Conservation (phyloP, 2,113 vertebrate genomes). For the Chaetodon auriga region DNA sequence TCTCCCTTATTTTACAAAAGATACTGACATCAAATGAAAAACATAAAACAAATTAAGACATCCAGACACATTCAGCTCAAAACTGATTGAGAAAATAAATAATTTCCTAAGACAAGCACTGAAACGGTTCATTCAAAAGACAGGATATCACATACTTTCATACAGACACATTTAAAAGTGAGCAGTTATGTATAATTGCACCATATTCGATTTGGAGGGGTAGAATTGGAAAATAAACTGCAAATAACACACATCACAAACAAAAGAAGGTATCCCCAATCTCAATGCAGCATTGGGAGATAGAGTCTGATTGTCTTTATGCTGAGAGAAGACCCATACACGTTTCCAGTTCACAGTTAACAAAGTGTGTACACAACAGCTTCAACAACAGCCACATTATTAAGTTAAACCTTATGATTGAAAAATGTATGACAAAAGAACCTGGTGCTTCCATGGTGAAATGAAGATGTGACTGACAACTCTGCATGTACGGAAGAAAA, state of each 20-base stretch:
- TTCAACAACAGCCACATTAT: constrained; percentile 26
- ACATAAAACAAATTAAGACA: constrained; percentile 45
- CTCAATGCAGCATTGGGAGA: constrained; percentile 29
- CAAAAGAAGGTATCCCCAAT: constrained; percentile 3
- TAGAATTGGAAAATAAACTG: constrained; percentile 19
- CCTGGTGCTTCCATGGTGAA: background rate
- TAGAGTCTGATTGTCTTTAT: constrained; percentile 38
- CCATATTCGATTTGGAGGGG: constrained; percentile 13
- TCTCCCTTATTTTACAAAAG: constrained; percentile 46
- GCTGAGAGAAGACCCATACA: constrained; percentile 11
- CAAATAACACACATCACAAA: constrained; percentile 4
- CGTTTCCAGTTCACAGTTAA: constrained; percentile 59
- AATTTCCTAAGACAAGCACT: constrained; percentile 6
- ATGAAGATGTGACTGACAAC: background rate
- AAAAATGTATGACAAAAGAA: constrained; percentile 1
- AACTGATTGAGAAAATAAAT: constrained; percentile 53
- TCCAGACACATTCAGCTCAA: background rate
- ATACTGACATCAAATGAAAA: constrained; percentile 49
- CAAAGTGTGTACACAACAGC: constrained; percentile 40
- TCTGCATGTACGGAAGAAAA: background rate
- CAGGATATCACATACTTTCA: constrained; percentile 11
- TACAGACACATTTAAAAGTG: constrained; percentile 35
- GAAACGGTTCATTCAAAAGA: constrained; percentile 8
- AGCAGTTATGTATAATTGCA: constrained; percentile 31
- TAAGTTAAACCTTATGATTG: constrained; percentile 19